A percentile compares a stretch with the other conserved stretches of the same genome.
Evolutionary conservation across 2,113 vertebrate species (phyloP).

Genomic region (Macquaria ambigua): DNA sequence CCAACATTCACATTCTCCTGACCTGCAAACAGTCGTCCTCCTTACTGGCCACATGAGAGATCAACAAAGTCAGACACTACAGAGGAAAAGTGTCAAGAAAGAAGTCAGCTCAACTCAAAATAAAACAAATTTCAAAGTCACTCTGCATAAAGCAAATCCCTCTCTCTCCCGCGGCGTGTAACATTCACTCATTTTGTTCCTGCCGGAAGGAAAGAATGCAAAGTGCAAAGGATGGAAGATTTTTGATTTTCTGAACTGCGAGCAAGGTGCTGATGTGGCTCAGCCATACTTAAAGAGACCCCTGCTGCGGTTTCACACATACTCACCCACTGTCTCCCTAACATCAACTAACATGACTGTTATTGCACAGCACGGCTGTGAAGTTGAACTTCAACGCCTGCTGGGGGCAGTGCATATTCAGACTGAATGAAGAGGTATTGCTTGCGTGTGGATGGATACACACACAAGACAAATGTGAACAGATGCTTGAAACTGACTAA

Average conservation of each 20-base stretch:
- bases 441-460: neutral
- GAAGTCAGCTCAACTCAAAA: constrained; percentile 36
- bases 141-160: constrained; percentile 52
- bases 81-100: constrained; percentile 14
- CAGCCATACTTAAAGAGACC: constrained; percentile 64
- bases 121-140: constrained; percentile 60
- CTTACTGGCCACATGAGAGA: neutral
- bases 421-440: neutral
- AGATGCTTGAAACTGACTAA: constrained; percentile 18
- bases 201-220: constrained; percentile 49
- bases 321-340: constrained; percentile 57
- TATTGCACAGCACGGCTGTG: constrained; percentile 53
- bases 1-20: neutral
- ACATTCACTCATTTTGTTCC: constrained; percentile 60
- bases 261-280: constrained; percentile 63
- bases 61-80: neutral
- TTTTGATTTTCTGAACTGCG: constrained; percentile 52
- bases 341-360: constrained; percentile 65
- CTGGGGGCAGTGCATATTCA: constrained; percentile 38
- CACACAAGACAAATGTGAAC: neutral
- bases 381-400: constrained; percentile 65
- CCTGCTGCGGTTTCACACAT: constrained; percentile 70
- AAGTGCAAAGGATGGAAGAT: constrained; percentile 46
- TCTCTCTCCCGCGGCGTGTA: constrained; percentile 31
- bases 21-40: neutral